A percentile compares a stretch with the other conserved stretches of the same genome.
Evolutionary conservation across 2,797 vertebrate species (phyloP).

Genomic region (Mormyrops boulengeri): DNA sequence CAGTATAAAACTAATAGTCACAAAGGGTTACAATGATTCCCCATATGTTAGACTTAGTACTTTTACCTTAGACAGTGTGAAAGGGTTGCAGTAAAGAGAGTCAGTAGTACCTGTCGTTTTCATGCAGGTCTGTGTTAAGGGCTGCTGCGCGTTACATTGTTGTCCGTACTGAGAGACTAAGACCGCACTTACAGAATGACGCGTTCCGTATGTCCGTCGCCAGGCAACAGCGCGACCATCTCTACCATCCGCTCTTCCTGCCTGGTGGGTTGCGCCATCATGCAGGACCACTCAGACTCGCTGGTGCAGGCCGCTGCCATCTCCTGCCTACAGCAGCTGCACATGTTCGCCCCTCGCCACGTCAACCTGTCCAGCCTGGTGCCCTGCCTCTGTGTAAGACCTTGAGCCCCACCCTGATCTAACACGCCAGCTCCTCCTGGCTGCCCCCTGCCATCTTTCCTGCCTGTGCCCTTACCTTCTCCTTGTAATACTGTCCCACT

Average conservation of each 20-base stretch:
- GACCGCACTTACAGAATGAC: background rate
- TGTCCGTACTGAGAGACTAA: background rate
- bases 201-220: conserved; percentile 3
- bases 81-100: background rate
- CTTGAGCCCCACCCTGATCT: background rate
- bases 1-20: background rate
- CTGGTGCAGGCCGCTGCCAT: conserved; percentile 96
- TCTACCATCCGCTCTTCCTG: conserved; percentile 97
- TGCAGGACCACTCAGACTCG: conserved; percentile 96
- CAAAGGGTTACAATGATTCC: background rate
- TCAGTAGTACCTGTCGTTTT: background rate
- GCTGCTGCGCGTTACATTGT: background rate
- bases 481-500: background rate
- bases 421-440: background rate
- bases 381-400: conserved; percentile 91
- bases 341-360: conserved; percentile 96
- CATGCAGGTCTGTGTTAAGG: background rate
- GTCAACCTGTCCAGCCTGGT: conserved; percentile 97
- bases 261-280: conserved; percentile 95
- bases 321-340: conserved; percentile 95
- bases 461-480: background rate
- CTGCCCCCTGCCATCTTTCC: background rate
- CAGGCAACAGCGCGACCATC: conserved; percentile 88
- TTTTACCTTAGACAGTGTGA: background rate
- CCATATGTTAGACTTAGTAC: background rate